Percentiles rank a stretch among this genome's conserved stretches.
These are phyloP conservation scores for Lutraria rhynchaena DNA, from an alignment of 1,140 invertebrate genomes.

Conservation along the genomic window DNA sequence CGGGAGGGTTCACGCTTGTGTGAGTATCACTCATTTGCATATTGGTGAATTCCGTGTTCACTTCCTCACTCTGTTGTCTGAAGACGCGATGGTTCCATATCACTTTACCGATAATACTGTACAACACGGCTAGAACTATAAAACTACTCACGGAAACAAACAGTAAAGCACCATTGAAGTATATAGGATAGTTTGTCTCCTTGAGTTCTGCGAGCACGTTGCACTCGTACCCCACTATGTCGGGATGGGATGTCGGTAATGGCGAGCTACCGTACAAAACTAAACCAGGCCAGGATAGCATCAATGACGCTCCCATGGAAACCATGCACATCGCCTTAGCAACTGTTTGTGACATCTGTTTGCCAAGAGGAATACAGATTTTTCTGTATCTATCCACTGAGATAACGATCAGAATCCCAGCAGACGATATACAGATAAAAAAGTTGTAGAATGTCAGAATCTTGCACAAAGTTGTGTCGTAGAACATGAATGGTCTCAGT, in stretches of 20 bases:
- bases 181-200: slow-evolving; percentile 55
- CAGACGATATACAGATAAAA: slow-evolving; percentile 68
- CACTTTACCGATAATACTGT: slow-evolving; percentile 63
- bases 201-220: slow-evolving; percentile 59
- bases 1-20: not conserved
- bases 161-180: slow-evolving; percentile 65
- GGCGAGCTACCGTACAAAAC: slow-evolving; percentile 69
- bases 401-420: slow-evolving; percentile 70
- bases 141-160: slow-evolving; percentile 51
- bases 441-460: slow-evolving; percentile 70
- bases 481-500: slow-evolving; percentile 67
- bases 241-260: slow-evolving; percentile 51
- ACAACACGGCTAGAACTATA: slow-evolving; percentile 62
- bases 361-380: slow-evolving; percentile 70
- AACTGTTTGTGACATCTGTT: slow-evolving; percentile 58
- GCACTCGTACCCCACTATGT: slow-evolving; percentile 62
- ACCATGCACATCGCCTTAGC: slow-evolving; percentile 67
- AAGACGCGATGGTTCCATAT: slow-evolving; percentile 54
- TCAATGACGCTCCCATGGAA: slow-evolving; percentile 60
- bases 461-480: slow-evolving; percentile 70
- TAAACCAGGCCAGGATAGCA: slow-evolving; percentile 71
- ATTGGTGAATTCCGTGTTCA: slow-evolving; percentile 22
- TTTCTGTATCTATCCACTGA: slow-evolving; percentile 74
- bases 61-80: slow-evolving; percentile 6
- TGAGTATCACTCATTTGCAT: slow-evolving; percentile 19